A percentile compares a stretch with the other conserved stretches of the same genome.
These are phyloP conservation scores for Aporophyla nigra DNA, from an alignment of 2,888 invertebrate species.

Conservation along the genomic window DNA sequence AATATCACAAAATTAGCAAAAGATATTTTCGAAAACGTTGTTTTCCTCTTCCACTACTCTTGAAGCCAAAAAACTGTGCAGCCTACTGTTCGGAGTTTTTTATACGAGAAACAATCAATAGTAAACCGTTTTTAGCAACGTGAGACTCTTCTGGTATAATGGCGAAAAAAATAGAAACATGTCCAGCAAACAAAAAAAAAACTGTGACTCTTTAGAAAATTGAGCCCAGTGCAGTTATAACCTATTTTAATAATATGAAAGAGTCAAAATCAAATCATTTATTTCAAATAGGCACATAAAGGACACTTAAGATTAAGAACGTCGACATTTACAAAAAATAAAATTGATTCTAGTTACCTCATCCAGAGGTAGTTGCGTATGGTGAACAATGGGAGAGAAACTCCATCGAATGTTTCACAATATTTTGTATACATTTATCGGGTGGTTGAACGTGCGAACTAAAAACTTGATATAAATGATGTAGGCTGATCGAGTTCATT, in stretches of 20 bases:
- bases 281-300: too few relatives aligned
- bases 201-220: not conserved
- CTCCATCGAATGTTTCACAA: too few relatives aligned
- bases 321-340: too few relatives aligned
- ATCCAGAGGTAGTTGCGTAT: too few relatives aligned
- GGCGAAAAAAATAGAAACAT: not conserved
- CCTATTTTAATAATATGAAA: not conserved
- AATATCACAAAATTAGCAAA: not conserved
- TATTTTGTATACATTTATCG: too few relatives aligned
- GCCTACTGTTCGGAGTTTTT: not conserved
- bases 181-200: conserved; percentile 16
- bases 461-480: conserved; percentile 3
- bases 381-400: too few relatives aligned
- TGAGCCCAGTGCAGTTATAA: not conserved
- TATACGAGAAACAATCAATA: conserved; percentile 13
- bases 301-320: too few relatives aligned
- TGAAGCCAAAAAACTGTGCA: conserved; percentile 11
- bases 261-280: too few relatives aligned
- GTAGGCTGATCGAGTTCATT: conserved; percentile 1
- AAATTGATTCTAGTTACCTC: too few relatives aligned
- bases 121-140: conserved; percentile 7
- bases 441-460: not conserved
- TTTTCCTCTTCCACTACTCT: not conserved
- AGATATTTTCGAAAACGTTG: not conserved
- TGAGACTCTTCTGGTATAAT: conserved; percentile 8